Evolutionary conservation across 2,797 vertebrate species (phyloP), one percentile per base, ranked within the genome.

Genomic region (Chiroxiphia lanceolata): DNA sequence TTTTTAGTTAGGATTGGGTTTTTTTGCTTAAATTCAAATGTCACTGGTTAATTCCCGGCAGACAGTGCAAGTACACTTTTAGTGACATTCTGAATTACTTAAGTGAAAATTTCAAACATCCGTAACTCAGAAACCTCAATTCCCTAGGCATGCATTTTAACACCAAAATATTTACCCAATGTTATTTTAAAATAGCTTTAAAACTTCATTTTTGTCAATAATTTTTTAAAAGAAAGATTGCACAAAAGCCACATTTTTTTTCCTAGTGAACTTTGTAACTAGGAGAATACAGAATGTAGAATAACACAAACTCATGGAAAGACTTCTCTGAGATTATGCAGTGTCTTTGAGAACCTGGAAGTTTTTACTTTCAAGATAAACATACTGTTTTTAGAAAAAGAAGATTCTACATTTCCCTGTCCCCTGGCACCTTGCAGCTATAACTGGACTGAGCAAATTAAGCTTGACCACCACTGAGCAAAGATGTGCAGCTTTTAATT

Each of bases 401-500:
- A 72, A 36, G 6, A 68, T 38, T 57, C 31, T 40, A 13, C 11
- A 38, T n/a, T 20, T 71, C 9, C 15, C 38, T 60, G 47, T 84
- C 51, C 44, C n/a, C 23, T 69, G 51, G 44, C 72, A 93, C 44
- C 31, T 36, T 67, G 42, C 25, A 83, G 75, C 19, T 71, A 14
- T 65, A 81, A 83, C 60, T 81, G 57, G 38, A 40, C 45, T 22
- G 20, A 88, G 13, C 21, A 94, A 86, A 93, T 91, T 44, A 93
- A 69, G 67, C 76, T 56, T 88, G 72, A 83, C 45, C 69, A 72
- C 20, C 50, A 68, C 42, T 40, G 53, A 86, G 68, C 18, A 64
- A 85, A 85, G 40, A 70, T 53, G 40, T 31, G 45, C 47, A 87
- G 40, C 50, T 87, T 91, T 89, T 91, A 89, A 89, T 96, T 72